Base-by-base conservation (phyloP, 2,797 vertebrate genomes). In the Bufotes viridis region DNA sequence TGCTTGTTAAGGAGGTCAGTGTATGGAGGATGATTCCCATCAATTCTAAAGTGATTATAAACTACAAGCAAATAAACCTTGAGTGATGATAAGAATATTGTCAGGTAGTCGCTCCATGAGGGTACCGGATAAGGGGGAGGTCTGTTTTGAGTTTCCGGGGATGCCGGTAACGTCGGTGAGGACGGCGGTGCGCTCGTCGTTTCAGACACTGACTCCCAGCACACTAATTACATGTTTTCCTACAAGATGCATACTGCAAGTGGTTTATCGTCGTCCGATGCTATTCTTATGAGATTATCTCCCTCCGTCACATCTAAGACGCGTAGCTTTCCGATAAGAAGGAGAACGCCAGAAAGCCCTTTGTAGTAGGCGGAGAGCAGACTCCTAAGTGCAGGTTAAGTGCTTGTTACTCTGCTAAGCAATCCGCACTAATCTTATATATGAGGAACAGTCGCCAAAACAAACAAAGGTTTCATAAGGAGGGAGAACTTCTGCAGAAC, bases 391-490 rank as follows among this genome's bases (percentile, higher is more conserved):
- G 81, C 72, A 70, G 49, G 63, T 67, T 78, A 84, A 87, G 81
- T 78, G 86, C 70, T 82, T 49, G 60, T 82, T 81, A 87, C 42
- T 63, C 34, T 84, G 63, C 61, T 79, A 29, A 60, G 29, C 74
- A 55, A 78, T 53, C 51, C 49, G 29, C 61, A 15, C 51, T 88
- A 78, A 88, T 84, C 81, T 84, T 18, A 60, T 84, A 70, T 84
- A 70, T 60, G 53, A 70, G 49, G 81, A 42, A 70, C 74, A 11
- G 87, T 88, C 8, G 26, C 87, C 87, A 88, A 88, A 84, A 88
- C 87, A 88, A 88, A 88, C 87, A 88, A 14, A 70, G 29, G 26
- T 78, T 49, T 69, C 49, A 49, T 29, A 87, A 72, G 26, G 49
- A 58, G 1, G 57, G 51, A 26, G 34, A 55, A 11, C n/a, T 51